Evolutionary conservation across 2,113 vertebrate species (phyloP).

Genomic region (Paraplagusia blochii): DNA sequence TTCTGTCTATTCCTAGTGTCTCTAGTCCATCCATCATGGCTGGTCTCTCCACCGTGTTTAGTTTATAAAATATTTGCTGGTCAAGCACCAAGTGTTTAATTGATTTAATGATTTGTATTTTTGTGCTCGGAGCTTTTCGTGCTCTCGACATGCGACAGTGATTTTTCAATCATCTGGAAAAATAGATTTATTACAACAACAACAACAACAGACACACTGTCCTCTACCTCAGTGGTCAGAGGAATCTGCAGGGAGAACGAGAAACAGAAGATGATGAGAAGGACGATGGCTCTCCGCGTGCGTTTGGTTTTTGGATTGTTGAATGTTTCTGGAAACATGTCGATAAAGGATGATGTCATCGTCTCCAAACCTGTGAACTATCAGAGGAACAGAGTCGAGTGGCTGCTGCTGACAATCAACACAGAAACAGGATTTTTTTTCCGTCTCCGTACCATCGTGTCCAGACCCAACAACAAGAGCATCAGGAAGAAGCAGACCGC

Average conservation of each 20-base stretch:
- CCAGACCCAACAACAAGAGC: conserved; percentile 48
- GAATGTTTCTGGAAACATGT: conserved; percentile 40
- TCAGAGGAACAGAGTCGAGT: not conserved
- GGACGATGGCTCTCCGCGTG: conserved; percentile 47
- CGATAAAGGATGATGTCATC: conserved; percentile 31
- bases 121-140: no score
- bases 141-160: no score
- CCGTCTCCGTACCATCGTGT: conserved; percentile 31
- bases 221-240: conserved; percentile 38
- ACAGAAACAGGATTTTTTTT: not conserved
- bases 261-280: conserved; percentile 44
- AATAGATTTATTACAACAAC: no score
- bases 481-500: conserved; percentile 50
- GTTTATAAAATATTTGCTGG: no score
- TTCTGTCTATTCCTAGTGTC: no score
- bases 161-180: no score
- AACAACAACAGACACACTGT: no score
- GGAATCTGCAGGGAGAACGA: conserved; percentile 35
- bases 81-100: no score
- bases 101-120: no score
- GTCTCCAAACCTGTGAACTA: conserved; percentile 43
- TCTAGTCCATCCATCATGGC: no score
- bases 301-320: conserved; percentile 21
- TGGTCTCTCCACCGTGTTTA: no score
- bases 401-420: not conserved